Conservation (phyloP, 1,140 invertebrate genomes). For the Delia radicum region DNA sequence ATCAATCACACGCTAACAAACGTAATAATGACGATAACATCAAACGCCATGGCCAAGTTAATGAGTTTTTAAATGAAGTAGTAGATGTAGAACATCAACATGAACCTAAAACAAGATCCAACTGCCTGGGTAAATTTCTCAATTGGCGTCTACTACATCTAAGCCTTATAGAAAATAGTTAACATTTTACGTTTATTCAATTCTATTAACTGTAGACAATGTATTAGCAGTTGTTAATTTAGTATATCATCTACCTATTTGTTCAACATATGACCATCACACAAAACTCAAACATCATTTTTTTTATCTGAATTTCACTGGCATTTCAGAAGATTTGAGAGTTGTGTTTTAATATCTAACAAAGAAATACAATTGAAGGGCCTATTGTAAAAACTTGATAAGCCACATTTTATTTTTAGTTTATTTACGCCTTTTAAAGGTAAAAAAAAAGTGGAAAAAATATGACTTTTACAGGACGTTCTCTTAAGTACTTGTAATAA, state of each 20-base stretch:
- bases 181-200: not conserved
- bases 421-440: no score
- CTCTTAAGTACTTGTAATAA: no score
- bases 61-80: not conserved
- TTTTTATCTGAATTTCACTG: no score
- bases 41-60: not conserved
- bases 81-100: not conserved
- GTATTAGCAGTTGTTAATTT: not conserved
- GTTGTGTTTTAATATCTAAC: no score
- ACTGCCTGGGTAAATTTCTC: not conserved
- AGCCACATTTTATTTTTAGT: no score
- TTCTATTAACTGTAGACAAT: not conserved
- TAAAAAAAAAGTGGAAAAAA: no score
- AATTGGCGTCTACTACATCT: slow-evolving; percentile 1
- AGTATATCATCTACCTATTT: not conserved
- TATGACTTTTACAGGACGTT: no score
- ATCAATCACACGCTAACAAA: not conserved
- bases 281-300: not conserved
- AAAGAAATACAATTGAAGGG: no score
- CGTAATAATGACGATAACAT: not conserved
- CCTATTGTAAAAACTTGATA: no score
- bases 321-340: no score
- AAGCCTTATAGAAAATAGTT: not conserved
- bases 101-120: not conserved
- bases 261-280: no score